phyloP scores from a whole-genome alignment of 35 echinoderm and acorn worm genomes.

The Ophiothrix spiculata region DNA sequence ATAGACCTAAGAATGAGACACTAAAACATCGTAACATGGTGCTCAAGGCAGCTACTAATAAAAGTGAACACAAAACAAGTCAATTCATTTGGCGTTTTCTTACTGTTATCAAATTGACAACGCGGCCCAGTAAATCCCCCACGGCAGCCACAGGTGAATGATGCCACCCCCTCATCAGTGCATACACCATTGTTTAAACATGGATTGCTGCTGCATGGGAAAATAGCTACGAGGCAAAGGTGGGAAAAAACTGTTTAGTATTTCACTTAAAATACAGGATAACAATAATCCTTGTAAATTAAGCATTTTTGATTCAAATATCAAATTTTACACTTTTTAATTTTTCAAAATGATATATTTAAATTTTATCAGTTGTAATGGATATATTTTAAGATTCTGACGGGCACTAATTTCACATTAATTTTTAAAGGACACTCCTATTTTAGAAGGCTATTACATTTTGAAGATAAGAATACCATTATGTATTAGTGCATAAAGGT shows the following conservation, averaged over 20 bases:
- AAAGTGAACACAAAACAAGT: not conserved
- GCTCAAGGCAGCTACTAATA: not conserved
- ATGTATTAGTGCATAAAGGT: no score
- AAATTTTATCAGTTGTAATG: not conserved
- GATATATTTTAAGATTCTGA: not conserved
- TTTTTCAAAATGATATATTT: not conserved
- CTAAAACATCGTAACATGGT: not conserved
- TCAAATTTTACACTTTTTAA: not conserved
- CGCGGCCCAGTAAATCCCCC: not conserved
- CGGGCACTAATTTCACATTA: not conserved
- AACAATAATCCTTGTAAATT: no score
- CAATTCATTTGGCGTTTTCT: not conserved
- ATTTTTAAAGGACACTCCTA: not conserved
- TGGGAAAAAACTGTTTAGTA: not conserved
- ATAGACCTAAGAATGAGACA: not conserved
- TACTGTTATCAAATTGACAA: constrained; percentile 3
- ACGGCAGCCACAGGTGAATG: constrained; percentile 1
- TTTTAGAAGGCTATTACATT: no score
- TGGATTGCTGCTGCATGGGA: constrained; percentile 6
- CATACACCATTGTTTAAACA: constrained; percentile 24
- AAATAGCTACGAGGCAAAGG: not conserved
- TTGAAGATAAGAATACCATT: no score
- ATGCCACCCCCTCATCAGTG: not conserved
- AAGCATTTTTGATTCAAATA: no score
- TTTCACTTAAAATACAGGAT: not conserved